Conservation (phyloP, 37 sponge, comb jelly and placozoan genomes). For the Tethya wilhelma region DNA sequence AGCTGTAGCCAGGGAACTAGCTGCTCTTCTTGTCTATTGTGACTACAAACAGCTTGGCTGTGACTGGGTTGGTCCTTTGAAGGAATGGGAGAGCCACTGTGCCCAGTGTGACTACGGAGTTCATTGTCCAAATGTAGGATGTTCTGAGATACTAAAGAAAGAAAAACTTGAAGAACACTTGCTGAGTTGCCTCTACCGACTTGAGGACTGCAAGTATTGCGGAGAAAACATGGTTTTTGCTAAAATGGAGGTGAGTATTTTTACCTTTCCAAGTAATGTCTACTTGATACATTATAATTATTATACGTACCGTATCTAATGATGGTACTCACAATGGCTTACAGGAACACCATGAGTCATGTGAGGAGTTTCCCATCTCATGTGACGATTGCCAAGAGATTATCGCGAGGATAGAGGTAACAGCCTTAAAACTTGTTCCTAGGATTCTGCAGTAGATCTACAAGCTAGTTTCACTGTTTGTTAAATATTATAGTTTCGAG, state of each 20-base stretch:
- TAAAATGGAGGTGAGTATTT: not conserved
- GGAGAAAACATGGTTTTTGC: not conserved
- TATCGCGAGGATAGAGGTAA: conserved; percentile 7
- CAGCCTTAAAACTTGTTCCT: no score
- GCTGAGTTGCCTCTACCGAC: conserved; percentile 42
- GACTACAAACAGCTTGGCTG: conserved; percentile 49
- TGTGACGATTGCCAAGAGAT: conserved; percentile 28
- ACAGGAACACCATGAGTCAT: conserved; percentile 41
- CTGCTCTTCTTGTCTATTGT: conserved; percentile 46
- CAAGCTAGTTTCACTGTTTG: no score
- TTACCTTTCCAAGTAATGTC: not conserved
- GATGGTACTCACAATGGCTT: no score
- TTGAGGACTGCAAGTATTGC: conserved; percentile 50
- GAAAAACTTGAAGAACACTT: conserved; percentile 36
- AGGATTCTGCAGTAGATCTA: no score
- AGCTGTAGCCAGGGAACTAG: conserved; percentile 69
- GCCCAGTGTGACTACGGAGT: no score
- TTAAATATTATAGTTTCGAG: conserved; percentile 5
- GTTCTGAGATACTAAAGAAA: no score
- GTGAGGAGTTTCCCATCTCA: conserved; percentile 8
- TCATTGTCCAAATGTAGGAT: no score
- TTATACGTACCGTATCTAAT: no score
- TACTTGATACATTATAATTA: no score
- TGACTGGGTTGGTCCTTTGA: conserved; percentile 46
- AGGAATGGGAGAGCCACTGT: no score